Evolutionary conservation across 2,113 vertebrate genomes (phyloP).

Genomic region (Paramisgurnus dabryanus): DNA sequence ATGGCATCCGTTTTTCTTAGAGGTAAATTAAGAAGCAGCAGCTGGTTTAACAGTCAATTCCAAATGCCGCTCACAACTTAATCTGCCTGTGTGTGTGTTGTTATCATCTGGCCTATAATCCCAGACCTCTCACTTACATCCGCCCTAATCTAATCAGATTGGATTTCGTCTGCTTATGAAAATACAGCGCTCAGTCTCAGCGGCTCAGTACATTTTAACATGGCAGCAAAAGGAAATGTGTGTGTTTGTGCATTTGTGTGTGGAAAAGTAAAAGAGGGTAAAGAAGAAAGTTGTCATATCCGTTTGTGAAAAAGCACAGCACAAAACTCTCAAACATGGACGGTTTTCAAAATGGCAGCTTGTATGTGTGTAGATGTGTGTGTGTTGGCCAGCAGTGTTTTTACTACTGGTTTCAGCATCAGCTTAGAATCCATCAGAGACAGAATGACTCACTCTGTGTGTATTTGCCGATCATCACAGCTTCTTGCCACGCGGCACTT

Average conservation of each 20-base stretch:
- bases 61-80: constrained; percentile 19
- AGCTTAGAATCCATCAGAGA: constrained; percentile 49
- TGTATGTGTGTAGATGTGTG: constrained; percentile 25
- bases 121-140: constrained; percentile 50
- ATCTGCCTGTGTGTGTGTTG: constrained; percentile 38
- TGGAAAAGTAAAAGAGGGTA: neutral
- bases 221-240: constrained; percentile 1
- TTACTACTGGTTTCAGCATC: constrained; percentile 49
- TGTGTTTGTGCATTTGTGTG: constrained; percentile 10
- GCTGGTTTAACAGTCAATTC: constrained; percentile 42
- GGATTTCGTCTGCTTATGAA: constrained; percentile 52
- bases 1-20: constrained; percentile 33
- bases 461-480: constrained; percentile 56
- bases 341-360: constrained; percentile 39
- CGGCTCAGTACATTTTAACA: constrained; percentile 30
- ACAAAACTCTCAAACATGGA: constrained; percentile 40
- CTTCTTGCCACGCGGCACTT: constrained; percentile 47
- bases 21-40: constrained; percentile 41
- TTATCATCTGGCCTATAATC: constrained; percentile 49
- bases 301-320: constrained; percentile 38
- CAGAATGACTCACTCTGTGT: constrained; percentile 53
- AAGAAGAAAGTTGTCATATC: constrained; percentile 26
- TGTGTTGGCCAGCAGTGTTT: constrained; percentile 38
- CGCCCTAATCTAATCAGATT: constrained; percentile 56
- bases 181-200: constrained; percentile 36